Base-by-base conservation (phyloP, 1,140 invertebrate species). In the Caerostris extrusa region DNA sequence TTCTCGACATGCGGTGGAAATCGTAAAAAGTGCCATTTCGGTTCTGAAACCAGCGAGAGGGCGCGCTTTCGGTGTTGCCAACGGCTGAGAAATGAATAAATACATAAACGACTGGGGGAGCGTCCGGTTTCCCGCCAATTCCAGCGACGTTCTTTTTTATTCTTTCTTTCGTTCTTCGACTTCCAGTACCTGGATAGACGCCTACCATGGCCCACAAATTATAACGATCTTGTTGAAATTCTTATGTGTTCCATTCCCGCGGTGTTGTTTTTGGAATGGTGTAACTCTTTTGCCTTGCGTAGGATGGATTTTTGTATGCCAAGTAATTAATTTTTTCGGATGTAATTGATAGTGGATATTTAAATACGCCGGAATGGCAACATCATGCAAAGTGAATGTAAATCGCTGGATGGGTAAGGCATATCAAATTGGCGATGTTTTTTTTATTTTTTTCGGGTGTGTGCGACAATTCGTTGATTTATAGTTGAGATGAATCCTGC, bases 1-100 rank as follows among this genome's bases (percentile, higher is more conserved):
- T 58, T 64, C 85, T 3, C 92, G 55, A 88, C 92, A 93, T 93
- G 92, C 86, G 86, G 92, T 93, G 92, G 92, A 93, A 93, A 93
- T 93, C 92, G 92, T 93, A 93, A 93, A 93, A 93, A 58, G 92
- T 93, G 92, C 89, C 85, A 85, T 89, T 93, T 81, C 91, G 82
- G 57, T 87, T 93, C 53, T n/a, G 50, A 67, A 34, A 82, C 3
- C 91, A 88, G 92, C 92, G 86, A 64, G 92, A 61, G 53, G 92
- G 82, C 82, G 82, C 91, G 82, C 91, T 71, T 93, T 77, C 60
- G 83, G 91, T 61, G 91, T 93, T 93, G 90, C 89, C 89, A 90
- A 71, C 90, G 77, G 77, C n/a, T 61, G 61, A 17, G 53, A 93
- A 82, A 56, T 93, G 92, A 93, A 93, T 93, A 93, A 93, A 89